Evolutionary conservation across 2,113 vertebrate genomes (phyloP).

Genomic region (Gymnobelideus leadbeateri): DNA sequence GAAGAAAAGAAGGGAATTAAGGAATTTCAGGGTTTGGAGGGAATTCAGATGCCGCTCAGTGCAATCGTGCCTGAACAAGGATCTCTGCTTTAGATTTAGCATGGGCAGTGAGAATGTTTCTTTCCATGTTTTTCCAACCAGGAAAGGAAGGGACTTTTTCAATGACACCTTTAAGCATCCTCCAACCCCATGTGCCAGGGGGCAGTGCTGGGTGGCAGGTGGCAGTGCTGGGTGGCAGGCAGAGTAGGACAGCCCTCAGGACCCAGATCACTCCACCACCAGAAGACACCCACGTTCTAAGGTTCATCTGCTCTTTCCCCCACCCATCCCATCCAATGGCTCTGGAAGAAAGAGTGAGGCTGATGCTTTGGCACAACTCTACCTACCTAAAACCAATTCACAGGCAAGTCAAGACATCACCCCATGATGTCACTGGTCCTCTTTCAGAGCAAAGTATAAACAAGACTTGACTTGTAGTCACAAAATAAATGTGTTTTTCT

Average conservation of each 20-base stretch:
- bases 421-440: no score
- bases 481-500: neutral
- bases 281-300: neutral
- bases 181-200: neutral
- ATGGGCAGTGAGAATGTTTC: neutral
- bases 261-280: neutral
- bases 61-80: neutral
- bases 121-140: neutral
- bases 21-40: neutral
- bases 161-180: neutral
- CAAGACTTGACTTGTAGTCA: neutral
- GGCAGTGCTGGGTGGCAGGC: neutral
- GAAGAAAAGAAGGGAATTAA: neutral
- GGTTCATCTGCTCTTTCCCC: neutral
- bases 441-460: no score
- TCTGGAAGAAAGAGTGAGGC: no score
- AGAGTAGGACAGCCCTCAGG: neutral
- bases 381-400: no score
- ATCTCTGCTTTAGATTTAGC: neutral
- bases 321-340: neutral
- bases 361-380: no score
- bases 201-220: neutral
- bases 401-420: no score
- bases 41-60: neutral
- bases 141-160: neutral